Evolutionary conservation across 2,113 vertebrate species (phyloP), one percentile per base, ranked within the genome.

Genomic region (Dendropsophus ebraccatus): DNA sequence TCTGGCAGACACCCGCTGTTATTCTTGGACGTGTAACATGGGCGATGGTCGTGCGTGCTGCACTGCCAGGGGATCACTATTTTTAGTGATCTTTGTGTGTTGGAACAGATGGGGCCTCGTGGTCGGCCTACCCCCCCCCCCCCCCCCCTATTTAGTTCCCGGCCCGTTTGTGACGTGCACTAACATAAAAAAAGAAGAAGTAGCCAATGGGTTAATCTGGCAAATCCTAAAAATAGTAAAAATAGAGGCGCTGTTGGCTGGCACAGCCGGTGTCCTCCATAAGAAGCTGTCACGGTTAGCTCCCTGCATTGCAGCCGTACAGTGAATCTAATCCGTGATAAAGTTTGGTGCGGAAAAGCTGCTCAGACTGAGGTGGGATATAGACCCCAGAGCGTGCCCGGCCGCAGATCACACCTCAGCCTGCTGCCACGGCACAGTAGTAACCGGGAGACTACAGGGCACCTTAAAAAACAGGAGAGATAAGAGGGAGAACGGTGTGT

Each of bases 221-320:
- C 47, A 30, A 65, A 56, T n/a, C 21, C 12, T 70, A 32, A 81
- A 81, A 73, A 74, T 81, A 80, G 65, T 70, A 32, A 81, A 81
- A 73, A 74, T 81, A 80, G 65, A 30, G 35, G n/a, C 11, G 74
- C 10, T 67, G 25, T 50, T 32, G 32, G 62, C 28, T 13, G 30
- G 49, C 12, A 9, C 5, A 37, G 62, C 41, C 11, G 41, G 16
- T 2, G 56, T 17, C 58, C 56, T 54, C 52, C 47, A 45, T 65
- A 62, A 62, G 17, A 35, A 65, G 83, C 83, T 37, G 56, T 50
- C 83, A 74, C 28, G 21, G 82, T 62, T 76, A 45, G 62, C 62
- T 49, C 82, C 56, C 54, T 75, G 72, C 35, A 84, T 83, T 83
- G 82, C 82, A 83, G 82, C 47, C 37, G n/a, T 9, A 60, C 52